Base-by-base conservation (phyloP, 1,140 invertebrate species). In the Dreissena rostriformis region DNA sequence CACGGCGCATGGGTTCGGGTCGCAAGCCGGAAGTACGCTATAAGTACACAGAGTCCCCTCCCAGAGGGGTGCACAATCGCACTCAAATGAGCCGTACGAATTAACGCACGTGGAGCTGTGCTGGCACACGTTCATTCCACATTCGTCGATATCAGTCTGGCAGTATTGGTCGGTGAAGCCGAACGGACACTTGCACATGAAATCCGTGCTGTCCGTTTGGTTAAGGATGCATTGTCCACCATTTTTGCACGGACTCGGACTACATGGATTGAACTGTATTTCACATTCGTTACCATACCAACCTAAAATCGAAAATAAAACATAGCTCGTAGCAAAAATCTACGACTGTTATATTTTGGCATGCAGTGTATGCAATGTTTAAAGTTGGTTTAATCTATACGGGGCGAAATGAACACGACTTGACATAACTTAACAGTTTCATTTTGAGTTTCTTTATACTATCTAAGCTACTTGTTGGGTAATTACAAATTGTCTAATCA, bases 251-350 rank as follows among this genome's bases (percentile, higher is more conserved):
- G 80, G 80, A 73, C 68, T 82, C 28, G 80, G 72, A 49, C 63
- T 74, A 26, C 80, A 82, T n/a, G 71, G 57, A 57, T 52, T 82
- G n/a, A 75, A 17, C 24, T 55, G 28, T 11, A 65, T n/a, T 67
- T 82, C 80, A 57, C 80, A 82, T 22, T 66, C 72, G 52, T 82
- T 49, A 8, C 80, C 80, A 22, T 82, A 73, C 80, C 80, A 82
- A n/a, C 80, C 80, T 82, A 28, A 15, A 49, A 53, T 53, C 39
- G 8, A 39, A 39, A 39, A 39, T 39, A 39, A 39, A 39, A 2
- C 39, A 39, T 39, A 5, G 39, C 39, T 2, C 39, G 8, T 39
- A 39, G 39, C 39, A 39, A 39, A n/a, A n/a, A n/a, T n/a, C 39
- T 39, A 5, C 8, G 39, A 8, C 39, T 39, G 39, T 39, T 2